Conservation (phyloP, 2,113 vertebrate genomes). For the Sclerurus mexicanus region DNA sequence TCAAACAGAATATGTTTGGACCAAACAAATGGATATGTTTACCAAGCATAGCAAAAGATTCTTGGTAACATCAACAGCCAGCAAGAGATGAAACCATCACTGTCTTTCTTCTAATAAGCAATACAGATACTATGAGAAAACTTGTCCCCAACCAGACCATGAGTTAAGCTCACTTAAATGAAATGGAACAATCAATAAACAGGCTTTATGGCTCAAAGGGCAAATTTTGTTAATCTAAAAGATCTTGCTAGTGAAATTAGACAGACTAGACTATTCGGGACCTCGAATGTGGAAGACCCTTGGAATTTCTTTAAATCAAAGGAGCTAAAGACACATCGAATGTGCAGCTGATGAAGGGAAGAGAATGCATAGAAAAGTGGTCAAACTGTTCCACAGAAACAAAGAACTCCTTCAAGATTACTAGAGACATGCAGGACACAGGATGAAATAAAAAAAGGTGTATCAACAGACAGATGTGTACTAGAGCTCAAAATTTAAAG, state of each 20-base stretch:
- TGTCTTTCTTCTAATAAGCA: not conserved
- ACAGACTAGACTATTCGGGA: not conserved
- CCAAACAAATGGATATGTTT: not conserved
- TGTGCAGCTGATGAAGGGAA: not conserved
- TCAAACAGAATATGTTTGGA: not conserved
- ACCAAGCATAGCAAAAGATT: no score
- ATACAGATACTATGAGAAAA: not conserved
- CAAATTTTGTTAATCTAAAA: not conserved
- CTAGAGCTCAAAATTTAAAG: not conserved
- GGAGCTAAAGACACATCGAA: not conserved
- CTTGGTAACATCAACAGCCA: not conserved
- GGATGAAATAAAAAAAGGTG: not conserved
- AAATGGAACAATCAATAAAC: not conserved
- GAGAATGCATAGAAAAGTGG: not conserved
- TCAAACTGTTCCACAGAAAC: not conserved
- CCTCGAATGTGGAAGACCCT: not conserved
- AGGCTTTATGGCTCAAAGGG: not conserved
- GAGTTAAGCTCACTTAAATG: not conserved
- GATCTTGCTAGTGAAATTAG: not conserved
- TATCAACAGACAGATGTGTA: not conserved
- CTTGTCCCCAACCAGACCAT: not conserved
- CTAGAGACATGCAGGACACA: not conserved
- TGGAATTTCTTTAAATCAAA: not conserved
- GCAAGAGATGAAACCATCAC: not conserved
- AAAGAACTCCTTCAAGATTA: not conserved